Conservation (phyloP, 1,140 invertebrate species). For the Pteromalus puparum region DNA sequence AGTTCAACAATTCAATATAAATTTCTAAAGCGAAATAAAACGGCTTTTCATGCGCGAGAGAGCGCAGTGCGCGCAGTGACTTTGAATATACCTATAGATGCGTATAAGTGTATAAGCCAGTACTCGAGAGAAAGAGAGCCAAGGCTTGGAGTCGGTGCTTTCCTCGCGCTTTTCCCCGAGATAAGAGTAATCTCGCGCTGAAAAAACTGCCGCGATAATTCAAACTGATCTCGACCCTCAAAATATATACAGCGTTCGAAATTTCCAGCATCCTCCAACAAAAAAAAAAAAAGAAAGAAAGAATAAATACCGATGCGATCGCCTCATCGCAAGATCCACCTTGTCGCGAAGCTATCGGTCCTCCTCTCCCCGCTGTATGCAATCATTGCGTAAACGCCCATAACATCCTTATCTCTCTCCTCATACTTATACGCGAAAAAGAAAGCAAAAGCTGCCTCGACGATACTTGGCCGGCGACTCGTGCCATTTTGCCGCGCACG, state of each 20-base stretch:
- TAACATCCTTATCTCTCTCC: neutral
- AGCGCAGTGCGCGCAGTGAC: no score
- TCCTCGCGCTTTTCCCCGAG: neutral
- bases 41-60: no score
- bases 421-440: neutral
- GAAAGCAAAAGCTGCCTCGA: neutral
- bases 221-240: neutral
- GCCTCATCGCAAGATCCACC: constrained; percentile 9
- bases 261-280: neutral
- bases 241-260: neutral
- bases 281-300: no score
- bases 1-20: neutral
- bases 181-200: neutral
- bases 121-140: neutral
- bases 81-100: no score
- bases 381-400: constrained; percentile 50
- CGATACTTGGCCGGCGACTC: neutral
- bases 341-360: constrained; percentile 22
- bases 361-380: neutral
- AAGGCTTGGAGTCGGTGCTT: neutral
- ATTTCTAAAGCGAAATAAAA: neutral
- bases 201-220: neutral
- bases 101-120: no score
- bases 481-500: neutral
- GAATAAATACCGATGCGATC: neutral